These are phyloP conservation scores for Drosophila tani DNA, from an alignment of 1,140 invertebrate species.

Conservation along the genomic window DNA sequence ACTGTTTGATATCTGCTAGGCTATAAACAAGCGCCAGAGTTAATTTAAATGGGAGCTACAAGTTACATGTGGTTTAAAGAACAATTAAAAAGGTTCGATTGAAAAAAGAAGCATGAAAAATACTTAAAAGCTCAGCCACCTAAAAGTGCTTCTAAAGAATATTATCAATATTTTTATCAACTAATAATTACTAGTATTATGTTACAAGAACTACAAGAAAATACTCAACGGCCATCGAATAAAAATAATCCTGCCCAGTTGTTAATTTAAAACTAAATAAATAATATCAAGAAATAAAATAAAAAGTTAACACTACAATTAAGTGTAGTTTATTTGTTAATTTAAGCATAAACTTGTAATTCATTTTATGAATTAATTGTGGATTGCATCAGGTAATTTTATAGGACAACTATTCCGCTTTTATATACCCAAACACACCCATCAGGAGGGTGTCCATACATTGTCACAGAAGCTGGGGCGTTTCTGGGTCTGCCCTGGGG, in stretches of 20 bases:
- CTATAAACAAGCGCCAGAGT: neutral
- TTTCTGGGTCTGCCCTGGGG: conserved; percentile 35
- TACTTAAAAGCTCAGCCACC: neutral
- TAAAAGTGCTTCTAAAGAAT: too few relatives aligned
- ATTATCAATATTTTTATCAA: too few relatives aligned
- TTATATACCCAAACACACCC: conserved; percentile 19
- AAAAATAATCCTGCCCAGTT: neutral
- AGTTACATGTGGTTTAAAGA: neutral
- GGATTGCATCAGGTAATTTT: neutral
- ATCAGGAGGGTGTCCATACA: conserved; percentile 19
- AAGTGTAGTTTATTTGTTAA: neutral
- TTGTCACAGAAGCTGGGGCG: conserved; percentile 42
- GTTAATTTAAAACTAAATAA: neutral
- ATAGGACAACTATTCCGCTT: neutral
- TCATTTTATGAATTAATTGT: neutral
- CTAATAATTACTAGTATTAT: too few relatives aligned
- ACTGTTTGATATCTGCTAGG: conserved; percentile 48
- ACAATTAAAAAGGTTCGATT: neutral
- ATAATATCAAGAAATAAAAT: neutral
- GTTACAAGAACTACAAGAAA: neutral
- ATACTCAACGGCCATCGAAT: too few relatives aligned
- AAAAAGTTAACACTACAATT: neutral
- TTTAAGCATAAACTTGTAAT: neutral
- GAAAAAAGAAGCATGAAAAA: neutral
- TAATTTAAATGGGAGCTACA: neutral